Percentiles rank a stretch among this genome's conserved stretches.
Evolutionary conservation across 2,888 invertebrate species (phyloP).

Genomic region (Tryphoninae sp.): DNA sequence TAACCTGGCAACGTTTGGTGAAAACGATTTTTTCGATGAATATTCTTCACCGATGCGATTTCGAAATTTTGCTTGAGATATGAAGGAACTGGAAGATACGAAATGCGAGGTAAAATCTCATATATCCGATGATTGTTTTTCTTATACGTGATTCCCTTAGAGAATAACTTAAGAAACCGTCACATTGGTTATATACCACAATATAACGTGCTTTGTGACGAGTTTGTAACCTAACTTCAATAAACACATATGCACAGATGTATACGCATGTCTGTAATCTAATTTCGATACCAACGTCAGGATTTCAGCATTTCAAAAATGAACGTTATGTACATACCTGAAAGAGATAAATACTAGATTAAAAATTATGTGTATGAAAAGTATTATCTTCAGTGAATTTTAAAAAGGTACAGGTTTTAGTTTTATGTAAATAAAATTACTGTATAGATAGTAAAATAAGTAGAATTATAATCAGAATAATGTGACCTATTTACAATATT

Average conservation of each 20-base stretch:
- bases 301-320: background rate
- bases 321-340: background rate
- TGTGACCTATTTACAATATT: too few relatives aligned
- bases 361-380: background rate
- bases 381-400: background rate
- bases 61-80: constrained; percentile 64
- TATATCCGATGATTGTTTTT: background rate
- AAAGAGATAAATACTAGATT: background rate
- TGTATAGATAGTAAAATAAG: too few relatives aligned
- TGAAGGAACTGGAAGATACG: constrained; percentile 77
- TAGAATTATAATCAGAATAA: too few relatives aligned
- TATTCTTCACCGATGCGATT: constrained; percentile 53
- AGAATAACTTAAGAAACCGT: background rate
- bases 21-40: constrained; percentile 56
- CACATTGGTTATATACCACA: constrained; percentile 18
- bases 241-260: constrained; percentile 27
- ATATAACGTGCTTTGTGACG: constrained; percentile 13
- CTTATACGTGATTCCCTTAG: constrained; percentile 11
- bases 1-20: constrained; percentile 65
- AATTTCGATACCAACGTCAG: constrained; percentile 4
- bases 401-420: too few relatives aligned
- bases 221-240: constrained; percentile 45
- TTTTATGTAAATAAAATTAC: too few relatives aligned
- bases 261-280: constrained; percentile 26
- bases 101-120: constrained; percentile 75